Base-by-base conservation (phyloP, 2,113 vertebrate genomes). In the Hippolais icterina region DNA sequence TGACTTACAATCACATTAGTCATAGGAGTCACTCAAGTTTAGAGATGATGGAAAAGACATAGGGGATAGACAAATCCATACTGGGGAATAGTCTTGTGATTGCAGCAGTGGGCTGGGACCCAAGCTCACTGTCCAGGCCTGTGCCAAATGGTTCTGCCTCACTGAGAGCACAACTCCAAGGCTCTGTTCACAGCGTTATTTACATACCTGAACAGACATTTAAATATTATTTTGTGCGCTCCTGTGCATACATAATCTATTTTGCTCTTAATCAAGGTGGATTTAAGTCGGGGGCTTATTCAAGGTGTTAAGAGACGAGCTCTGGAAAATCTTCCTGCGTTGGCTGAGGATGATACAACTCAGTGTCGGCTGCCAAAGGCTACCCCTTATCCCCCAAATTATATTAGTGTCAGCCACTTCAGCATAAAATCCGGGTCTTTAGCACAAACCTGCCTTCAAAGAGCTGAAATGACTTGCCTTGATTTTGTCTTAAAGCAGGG, bases 11-110 rank as follows among this genome's bases (percentile, higher is more conserved):
- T 95, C 96, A 97, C 89, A 94, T 96, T 97, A 95, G 93, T 96
- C 96, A 97, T 93, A 97, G 89, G 96, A 97, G 94, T 93, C 95
- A 97, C 93, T 96, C 93, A 95, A 96, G 95, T 97, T 97, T 97
- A 91, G 95, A 94, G 92, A 96, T 94, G 94, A 96, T 94, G 94
- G 94, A 96, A 95, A 96, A 96, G 94, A 97, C 95, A 24, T 66
- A 77, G 21, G 70, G 90, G 90, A 95, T 94, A 86, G 92, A 90
- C 88, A 92, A 95, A 96, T 96, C 96, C 92, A 88, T 95, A 78
- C 71, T 71, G 52, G 28, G 76, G 52, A 83, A 95, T 42, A n/a
- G 60, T 76, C 59, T 59, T 68, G 92, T 83, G 92, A 82, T 31
- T 84, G 89, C 69, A 68, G 47, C 2, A 2, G 42, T 61, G 85